A percentile compares a stretch with the other conserved stretches of the same genome.
Conservation (phyloP, 2,113 vertebrate genomes). For the Dicrurus megarhynchus region DNA sequence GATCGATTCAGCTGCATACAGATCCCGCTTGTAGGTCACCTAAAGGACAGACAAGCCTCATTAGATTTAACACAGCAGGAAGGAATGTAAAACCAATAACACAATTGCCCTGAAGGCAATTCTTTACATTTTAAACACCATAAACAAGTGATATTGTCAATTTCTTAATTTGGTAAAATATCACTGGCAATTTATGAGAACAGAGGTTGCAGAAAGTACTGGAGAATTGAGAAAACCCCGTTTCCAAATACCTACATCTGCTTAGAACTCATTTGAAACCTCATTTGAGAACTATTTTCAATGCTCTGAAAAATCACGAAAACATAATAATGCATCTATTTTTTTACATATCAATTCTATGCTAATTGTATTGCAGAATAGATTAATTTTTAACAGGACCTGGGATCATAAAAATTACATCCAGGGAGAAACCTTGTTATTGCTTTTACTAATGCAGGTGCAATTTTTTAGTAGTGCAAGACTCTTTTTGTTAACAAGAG, state of each 20-base stretch:
- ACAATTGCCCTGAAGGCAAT: conserved; percentile 51
- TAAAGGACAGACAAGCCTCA: conserved; percentile 75
- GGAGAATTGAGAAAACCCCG: neutral
- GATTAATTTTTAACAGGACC: neutral
- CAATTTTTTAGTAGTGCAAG: neutral
- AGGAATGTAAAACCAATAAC: conserved; percentile 71
- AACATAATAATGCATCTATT: neutral
- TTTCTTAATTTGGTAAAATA: conserved; percentile 54
- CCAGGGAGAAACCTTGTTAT: neutral
- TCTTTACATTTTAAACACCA: conserved; percentile 45
- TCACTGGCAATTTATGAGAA: neutral
- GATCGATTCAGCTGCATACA: conserved; percentile 91
- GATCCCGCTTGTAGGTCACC: conserved; percentile 95
- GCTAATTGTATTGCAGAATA: neutral
- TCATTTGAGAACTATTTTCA: neutral
- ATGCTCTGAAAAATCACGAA: neutral
- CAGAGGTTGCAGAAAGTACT: neutral
- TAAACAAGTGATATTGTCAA: conserved; percentile 48
- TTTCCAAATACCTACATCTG: neutral
- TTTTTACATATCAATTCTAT: neutral
- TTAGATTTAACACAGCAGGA: conserved; percentile 69
- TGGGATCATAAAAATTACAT: neutral
- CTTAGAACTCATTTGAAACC: neutral
- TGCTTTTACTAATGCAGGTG: neutral
- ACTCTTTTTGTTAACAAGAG: neutral